Percentiles rank a stretch among this genome's conserved stretches.
Evolutionary conservation across 2,888 invertebrate genomes (phyloP).

Genomic region (Acleris laterana): DNA sequence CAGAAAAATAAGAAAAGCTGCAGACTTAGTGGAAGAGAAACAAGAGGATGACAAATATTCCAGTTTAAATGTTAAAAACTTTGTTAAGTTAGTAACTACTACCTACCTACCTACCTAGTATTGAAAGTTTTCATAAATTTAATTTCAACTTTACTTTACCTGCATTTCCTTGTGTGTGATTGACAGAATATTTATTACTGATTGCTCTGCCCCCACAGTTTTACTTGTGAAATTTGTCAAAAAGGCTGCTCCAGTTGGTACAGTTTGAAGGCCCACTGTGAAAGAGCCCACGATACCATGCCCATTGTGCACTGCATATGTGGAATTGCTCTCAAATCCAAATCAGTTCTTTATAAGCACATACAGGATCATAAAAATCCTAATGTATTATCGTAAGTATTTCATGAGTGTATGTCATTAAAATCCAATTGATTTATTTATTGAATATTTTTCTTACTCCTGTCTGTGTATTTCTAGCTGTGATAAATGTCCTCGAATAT

Average conservation of each 20-base stretch:
- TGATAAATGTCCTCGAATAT: constrained; percentile 80
- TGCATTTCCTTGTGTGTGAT: too few species aligned
- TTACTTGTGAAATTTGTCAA: constrained; percentile 71
- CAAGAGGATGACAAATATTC: constrained; percentile 57
- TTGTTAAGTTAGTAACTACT: constrained; percentile 63
- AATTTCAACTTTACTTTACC: too few species aligned
- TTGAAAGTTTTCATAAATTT: too few species aligned
- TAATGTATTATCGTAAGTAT: constrained; percentile 73
- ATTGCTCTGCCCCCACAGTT: constrained; percentile 57
- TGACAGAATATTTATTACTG: background rate
- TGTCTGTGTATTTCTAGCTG: constrained; percentile 62
- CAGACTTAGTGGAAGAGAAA: constrained; percentile 51
- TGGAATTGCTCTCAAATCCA: constrained; percentile 77
- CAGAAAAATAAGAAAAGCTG: constrained; percentile 55
- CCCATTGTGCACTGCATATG: constrained; percentile 77
- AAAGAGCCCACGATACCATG: constrained; percentile 59
- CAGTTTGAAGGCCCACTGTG: constrained; percentile 70
- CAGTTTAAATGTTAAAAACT: constrained; percentile 67
- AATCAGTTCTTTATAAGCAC: constrained; percentile 81
- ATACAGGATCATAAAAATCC: constrained; percentile 81
- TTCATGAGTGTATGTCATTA: background rate
- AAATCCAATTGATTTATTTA: background rate
- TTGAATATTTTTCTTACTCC: background rate
- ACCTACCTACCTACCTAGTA: background rate
- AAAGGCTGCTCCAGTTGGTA: constrained; percentile 78